Base-by-base conservation (phyloP, 2,797 vertebrate species). In the Pachyuromys duprasi region DNA sequence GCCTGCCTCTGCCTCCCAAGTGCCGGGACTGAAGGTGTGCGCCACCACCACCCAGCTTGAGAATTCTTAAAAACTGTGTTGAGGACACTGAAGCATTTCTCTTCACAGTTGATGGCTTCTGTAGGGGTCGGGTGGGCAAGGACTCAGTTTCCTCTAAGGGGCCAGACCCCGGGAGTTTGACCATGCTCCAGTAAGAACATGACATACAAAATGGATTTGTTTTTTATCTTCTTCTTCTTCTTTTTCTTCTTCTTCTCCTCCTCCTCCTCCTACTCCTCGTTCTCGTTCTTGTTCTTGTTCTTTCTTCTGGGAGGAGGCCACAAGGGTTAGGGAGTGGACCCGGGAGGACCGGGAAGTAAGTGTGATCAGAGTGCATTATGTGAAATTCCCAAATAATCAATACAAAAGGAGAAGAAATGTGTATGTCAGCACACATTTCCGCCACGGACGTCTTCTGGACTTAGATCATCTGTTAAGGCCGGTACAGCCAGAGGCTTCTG, bases 401-500 rank as follows among this genome's bases (percentile, higher is more conserved):
- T 39, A 72, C 36, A 57, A 72, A 57, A 72, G 20, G 36, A 72
- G 20, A 8, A 72, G 9, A n/a, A 24, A 0, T 72, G 12, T 13
- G 12, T 33, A 8, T n/a, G 18, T 75, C 18, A 14, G 17, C 69
- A 49, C 11, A 26, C 88, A 62, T 42, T 86, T 69, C 22, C 33
- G 74, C 82, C 72, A 45, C 49, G 8, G 53, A 69, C 86, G 55
- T 82, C 75, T 93, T 84, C 28, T n/a, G 28, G 15, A 36, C 55
- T 72, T 4, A 67, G 89, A 55, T 20, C 2, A 9, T 74, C 26
- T 93, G 80, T 78, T 36, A 20, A 80, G 53, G 39, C 70, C 26
- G 42, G 0, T 2, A 1, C 12, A 82, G 62, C 60, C 13, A 2
- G n/a, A n/a, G 28, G 6, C 5, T 4, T 53, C 20, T 24, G 2